These are phyloP conservation scores for fruit fly (Drosophila melanogaster) DNA, from an alignment of 1,140 invertebrate genomes.

Conservation along the genomic window DNA sequence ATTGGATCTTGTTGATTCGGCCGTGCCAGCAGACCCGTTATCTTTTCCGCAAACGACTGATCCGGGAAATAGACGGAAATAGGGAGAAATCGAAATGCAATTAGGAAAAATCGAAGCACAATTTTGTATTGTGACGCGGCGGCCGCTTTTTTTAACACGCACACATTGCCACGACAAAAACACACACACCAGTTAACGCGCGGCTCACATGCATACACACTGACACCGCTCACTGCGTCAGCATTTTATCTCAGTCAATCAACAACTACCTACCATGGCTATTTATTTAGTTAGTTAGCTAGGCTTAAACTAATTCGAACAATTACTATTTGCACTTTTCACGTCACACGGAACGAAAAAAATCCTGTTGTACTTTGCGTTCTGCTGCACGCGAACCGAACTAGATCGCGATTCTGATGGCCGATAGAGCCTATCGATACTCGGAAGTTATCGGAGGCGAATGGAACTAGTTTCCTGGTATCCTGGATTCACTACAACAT, in stretches of 20 bases:
- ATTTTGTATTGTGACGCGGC: slow-evolving; percentile 60
- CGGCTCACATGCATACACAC: slow-evolving; percentile 15
- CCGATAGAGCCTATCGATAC: not conserved
- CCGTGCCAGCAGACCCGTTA: slow-evolving; percentile 90
- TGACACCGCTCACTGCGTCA: slow-evolving; percentile 13
- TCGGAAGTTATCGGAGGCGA: not conserved
- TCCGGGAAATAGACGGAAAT: slow-evolving; percentile 16
- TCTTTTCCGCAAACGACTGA: slow-evolving; percentile 91
- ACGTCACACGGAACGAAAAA: slow-evolving; percentile 36
- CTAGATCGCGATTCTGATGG: slow-evolving; percentile 3
- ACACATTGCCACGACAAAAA: slow-evolving; percentile 7
- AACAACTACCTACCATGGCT: slow-evolving; percentile 34
- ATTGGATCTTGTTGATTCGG: slow-evolving; percentile 87
- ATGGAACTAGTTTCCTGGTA: not conserved
- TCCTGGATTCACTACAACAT: not conserved
- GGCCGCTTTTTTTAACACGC: slow-evolving; percentile 36
- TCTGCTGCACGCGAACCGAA: slow-evolving; percentile 8
- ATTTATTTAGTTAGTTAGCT: slow-evolving; percentile 32
- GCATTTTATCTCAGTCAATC: slow-evolving; percentile 1
- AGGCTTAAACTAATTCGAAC: slow-evolving; percentile 39
- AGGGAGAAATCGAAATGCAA: slow-evolving; percentile 27
- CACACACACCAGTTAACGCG: slow-evolving; percentile 24
- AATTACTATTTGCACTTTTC: slow-evolving; percentile 39
- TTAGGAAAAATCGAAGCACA: slow-evolving; percentile 64
- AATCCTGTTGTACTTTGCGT: slow-evolving; percentile 41